These are phyloP conservation scores for Zapornia atra DNA, from an alignment of 2,113 vertebrate genomes.

Conservation along the genomic window DNA sequence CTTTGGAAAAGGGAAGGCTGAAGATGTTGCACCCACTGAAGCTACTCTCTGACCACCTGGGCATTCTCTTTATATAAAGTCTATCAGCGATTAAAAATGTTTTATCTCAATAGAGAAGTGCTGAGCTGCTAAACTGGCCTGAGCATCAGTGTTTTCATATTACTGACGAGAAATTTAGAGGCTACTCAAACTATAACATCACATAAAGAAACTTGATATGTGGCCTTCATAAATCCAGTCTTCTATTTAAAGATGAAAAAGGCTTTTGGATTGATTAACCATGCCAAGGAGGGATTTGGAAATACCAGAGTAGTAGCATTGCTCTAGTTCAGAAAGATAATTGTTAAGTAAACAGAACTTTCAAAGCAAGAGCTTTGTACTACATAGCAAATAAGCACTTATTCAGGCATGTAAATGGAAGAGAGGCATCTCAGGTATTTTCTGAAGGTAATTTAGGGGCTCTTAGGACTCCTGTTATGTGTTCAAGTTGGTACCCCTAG, in stretches of 20 bases:
- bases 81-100: background rate
- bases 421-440: conserved; percentile 63
- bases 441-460: conserved; percentile 44
- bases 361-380: conserved; percentile 47
- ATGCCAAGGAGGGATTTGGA: conserved; percentile 31
- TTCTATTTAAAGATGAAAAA: conserved; percentile 27
- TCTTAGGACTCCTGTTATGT: background rate
- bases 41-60: background rate
- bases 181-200: background rate
- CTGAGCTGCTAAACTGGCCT: background rate
- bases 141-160: background rate
- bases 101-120: background rate
- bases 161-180: conserved; percentile 5
- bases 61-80: background rate
- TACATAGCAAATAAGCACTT: conserved; percentile 52
- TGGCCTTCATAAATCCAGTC: conserved; percentile 3
- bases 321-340: conserved; percentile 49
- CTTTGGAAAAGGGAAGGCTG: background rate
- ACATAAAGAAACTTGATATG: conserved; percentile 13
- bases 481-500: background rate
- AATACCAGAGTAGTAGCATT: conserved; percentile 20
- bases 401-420: conserved; percentile 53
- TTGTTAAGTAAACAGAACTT: conserved; percentile 55
- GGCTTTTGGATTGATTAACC: background rate
- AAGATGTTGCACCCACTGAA: background rate